Conservation (phyloP, 2,797 vertebrate species). For the Betta splendens region DNA sequence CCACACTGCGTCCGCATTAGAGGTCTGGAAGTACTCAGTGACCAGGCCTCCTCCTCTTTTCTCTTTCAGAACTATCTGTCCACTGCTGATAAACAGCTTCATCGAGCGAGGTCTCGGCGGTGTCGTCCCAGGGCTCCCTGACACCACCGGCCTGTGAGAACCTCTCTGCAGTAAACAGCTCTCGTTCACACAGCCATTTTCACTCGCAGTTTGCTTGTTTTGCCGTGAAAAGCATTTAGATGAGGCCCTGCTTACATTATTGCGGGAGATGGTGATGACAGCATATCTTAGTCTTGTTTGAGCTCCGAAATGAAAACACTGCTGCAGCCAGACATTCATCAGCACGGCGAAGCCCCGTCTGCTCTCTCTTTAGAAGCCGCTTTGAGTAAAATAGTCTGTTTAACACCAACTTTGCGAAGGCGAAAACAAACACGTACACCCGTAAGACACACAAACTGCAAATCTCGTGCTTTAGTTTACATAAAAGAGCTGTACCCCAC, state of each 20-base stretch:
- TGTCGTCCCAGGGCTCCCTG: slow-evolving; percentile 56
- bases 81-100: slow-evolving; percentile 69
- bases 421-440: background rate
- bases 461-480: slow-evolving; percentile 3
- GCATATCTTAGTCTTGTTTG: slow-evolving; percentile 4
- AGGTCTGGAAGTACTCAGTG: slow-evolving; percentile 78
- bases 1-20: slow-evolving; percentile 72
- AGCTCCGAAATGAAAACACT: slow-evolving; percentile 5
- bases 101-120: slow-evolving; percentile 47
- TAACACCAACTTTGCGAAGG: too few relatives aligned
- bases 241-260: slow-evolving; percentile 3
- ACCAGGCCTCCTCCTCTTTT: slow-evolving; percentile 59
- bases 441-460: slow-evolving; percentile 2
- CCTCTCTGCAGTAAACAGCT: slow-evolving; percentile 34
- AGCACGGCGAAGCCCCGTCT: background rate
- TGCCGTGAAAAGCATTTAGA: slow-evolving; percentile 8
- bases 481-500: background rate
- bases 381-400: background rate
- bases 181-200: slow-evolving; percentile 11
- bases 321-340: slow-evolving; percentile 7
- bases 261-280: slow-evolving; percentile 7
- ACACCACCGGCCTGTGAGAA: slow-evolving; percentile 57
- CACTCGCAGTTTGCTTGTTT: background rate
- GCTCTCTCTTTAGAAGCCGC: background rate
- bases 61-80: slow-evolving; percentile 70